Conservation (phyloP, 2,888 invertebrate species). For the Lepidochrysops patricia region DNA sequence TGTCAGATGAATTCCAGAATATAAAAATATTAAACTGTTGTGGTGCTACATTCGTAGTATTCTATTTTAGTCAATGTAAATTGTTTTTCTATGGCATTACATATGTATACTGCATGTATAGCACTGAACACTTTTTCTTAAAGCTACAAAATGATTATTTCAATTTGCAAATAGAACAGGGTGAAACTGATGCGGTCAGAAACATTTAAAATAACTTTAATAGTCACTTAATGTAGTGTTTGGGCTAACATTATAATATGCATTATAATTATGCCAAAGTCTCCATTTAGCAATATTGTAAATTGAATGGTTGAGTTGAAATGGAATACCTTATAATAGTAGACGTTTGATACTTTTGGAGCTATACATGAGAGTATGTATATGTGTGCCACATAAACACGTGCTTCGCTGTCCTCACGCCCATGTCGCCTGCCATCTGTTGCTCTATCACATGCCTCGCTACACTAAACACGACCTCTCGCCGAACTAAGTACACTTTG, state of each 20-base stretch:
- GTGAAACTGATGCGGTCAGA: too few relatives aligned
- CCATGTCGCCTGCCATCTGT: constrained; percentile 64
- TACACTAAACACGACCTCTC: constrained; percentile 64
- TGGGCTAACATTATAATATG: too few relatives aligned
- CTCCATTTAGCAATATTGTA: too few relatives aligned
- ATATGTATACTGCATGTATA: constrained; percentile 8
- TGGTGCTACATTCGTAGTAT: background rate
- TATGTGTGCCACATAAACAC: constrained; percentile 26
- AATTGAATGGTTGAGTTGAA: too few relatives aligned
- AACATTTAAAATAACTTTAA: too few relatives aligned
- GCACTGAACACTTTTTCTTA: background rate
- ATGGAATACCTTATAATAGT: too few relatives aligned
- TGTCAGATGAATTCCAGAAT: background rate
- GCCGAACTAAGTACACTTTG: constrained; percentile 40
- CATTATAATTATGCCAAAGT: too few relatives aligned
- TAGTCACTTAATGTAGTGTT: too few relatives aligned
- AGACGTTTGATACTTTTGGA: too few relatives aligned
- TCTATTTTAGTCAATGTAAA: constrained; percentile 3
- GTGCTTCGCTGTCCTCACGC: constrained; percentile 64
- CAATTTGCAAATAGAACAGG: too few relatives aligned
- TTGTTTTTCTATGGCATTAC: background rate
- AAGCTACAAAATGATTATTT: too few relatives aligned
- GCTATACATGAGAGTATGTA: constrained; percentile 14
- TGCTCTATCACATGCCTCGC: constrained; percentile 67
- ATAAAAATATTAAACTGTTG: background rate